Evolutionary conservation across 2,797 vertebrate genomes (phyloP).

Genomic region (Gadopsis bispinosus): DNA sequence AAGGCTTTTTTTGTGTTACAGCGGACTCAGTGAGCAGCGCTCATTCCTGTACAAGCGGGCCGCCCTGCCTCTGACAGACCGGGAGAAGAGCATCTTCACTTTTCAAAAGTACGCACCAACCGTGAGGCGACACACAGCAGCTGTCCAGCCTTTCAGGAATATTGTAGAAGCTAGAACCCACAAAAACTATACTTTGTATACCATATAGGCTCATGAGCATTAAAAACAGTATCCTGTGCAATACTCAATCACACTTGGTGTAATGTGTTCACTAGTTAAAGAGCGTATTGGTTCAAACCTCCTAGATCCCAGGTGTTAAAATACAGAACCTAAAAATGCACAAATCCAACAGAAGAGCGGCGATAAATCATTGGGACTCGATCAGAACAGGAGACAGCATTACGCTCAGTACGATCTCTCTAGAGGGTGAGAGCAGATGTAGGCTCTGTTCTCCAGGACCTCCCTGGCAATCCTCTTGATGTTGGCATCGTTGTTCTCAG

Average conservation of each 20-base stretch:
- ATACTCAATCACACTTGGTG: background rate
- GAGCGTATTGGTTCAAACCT: constrained; percentile 29
- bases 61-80: constrained; percentile 50
- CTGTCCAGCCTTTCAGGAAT: background rate
- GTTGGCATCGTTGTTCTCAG: constrained; percentile 91
- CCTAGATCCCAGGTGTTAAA: background rate
- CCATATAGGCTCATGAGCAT: constrained; percentile 27
- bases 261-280: background rate
- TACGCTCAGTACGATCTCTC: constrained; percentile 88
- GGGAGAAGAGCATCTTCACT: constrained; percentile 49
- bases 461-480: constrained; percentile 92
- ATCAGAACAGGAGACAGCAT: constrained; percentile 1
- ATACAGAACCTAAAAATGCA: constrained; percentile 1
- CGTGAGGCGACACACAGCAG: background rate
- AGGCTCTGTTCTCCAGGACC: constrained; percentile 88
- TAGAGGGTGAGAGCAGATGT: constrained; percentile 91
- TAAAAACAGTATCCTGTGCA: background rate
- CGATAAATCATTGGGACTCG: constrained; percentile 14
- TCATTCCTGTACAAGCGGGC: constrained; percentile 63
- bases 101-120: constrained; percentile 9
- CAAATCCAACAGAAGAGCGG: background rate
- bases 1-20: constrained; percentile 30
- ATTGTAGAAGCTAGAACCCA: constrained; percentile 41
- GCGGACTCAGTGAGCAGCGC: constrained; percentile 58
- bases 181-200: constrained; percentile 21